Evolutionary conservation across 2,888 invertebrate species (phyloP).

Genomic region (Drosophila picticornis): DNA sequence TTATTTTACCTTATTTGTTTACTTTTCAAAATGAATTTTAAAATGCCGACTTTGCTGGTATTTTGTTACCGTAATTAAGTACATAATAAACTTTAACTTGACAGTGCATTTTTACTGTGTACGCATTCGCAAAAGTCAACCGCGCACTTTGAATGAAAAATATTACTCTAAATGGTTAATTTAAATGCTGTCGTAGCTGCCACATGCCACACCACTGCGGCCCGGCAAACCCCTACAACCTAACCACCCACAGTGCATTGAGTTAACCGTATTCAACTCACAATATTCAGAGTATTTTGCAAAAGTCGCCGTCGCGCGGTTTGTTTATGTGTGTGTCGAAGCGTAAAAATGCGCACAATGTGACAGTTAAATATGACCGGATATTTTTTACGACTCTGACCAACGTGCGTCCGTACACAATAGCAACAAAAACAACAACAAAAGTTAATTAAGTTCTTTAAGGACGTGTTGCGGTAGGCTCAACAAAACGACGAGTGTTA

Average conservation of each 20-base stretch:
- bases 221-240: not conserved
- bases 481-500: conserved; percentile 29
- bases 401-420: conserved; percentile 27
- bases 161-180: conserved; percentile 54
- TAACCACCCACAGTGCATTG: not conserved
- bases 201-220: conserved; percentile 12
- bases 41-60: not conserved
- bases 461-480: conserved; percentile 57
- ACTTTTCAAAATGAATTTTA: not conserved
- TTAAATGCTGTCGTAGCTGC: conserved; percentile 48
- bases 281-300: conserved; percentile 63
- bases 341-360: conserved; percentile 72
- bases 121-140: conserved; percentile 2
- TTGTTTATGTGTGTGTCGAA: conserved; percentile 75
- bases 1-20: not conserved
- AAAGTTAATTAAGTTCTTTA: conserved; percentile 80
- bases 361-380: conserved; percentile 75
- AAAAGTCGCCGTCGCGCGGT: conserved; percentile 50
- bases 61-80: not conserved
- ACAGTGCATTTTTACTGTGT: not conserved
- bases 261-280: conserved; percentile 62
- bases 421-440: conserved; percentile 19
- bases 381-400: conserved; percentile 61
- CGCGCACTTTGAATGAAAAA: conserved; percentile 35
- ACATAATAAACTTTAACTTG: not conserved